Conservation (phyloP, 2,797 vertebrate species). For the Staurois parvus region DNA sequence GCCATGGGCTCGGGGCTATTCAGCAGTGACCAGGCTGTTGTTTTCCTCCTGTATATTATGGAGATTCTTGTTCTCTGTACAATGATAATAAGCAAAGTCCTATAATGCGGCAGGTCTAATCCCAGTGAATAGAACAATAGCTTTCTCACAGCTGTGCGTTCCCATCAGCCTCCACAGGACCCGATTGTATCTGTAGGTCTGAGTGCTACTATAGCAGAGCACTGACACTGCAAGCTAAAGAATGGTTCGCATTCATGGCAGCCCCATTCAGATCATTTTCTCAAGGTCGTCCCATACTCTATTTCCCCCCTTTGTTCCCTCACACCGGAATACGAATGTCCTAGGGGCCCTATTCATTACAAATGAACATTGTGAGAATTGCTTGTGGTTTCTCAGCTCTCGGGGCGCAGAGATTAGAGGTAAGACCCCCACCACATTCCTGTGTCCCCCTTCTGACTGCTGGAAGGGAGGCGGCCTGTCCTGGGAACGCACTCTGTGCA, state of each 20-base stretch:
- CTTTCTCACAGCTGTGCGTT: conserved; percentile 44
- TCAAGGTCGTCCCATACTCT: conserved; percentile 56
- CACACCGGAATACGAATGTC: conserved; percentile 57
- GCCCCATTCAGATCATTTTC: conserved; percentile 60
- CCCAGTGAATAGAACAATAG: conserved; percentile 45
- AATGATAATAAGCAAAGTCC: not conserved
- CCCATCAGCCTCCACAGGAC: conserved; percentile 36
- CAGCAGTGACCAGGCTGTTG: no score
- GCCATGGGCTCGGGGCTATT: no score
- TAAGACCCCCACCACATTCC: conserved; percentile 19
- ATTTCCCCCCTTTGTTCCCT: conserved; percentile 54
- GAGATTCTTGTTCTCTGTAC: not conserved
- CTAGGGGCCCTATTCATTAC: conserved; percentile 55
- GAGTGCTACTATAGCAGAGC: conserved; percentile 41
- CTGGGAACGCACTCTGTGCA: not conserved
- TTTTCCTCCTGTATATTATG: not conserved
- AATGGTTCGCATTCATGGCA: conserved; percentile 55
- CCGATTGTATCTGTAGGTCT: conserved; percentile 40
- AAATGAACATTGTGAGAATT: conserved; percentile 46
- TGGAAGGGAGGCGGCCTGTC: not conserved
- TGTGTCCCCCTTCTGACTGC: not conserved
- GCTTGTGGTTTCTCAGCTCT: conserved; percentile 31
- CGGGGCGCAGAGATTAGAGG: conserved; percentile 30
- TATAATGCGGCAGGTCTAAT: conserved; percentile 34
- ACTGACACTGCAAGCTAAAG: conserved; percentile 34